Evolutionary conservation across 2,888 invertebrate genomes (phyloP).

Genomic region (Tipula lateralis): DNA sequence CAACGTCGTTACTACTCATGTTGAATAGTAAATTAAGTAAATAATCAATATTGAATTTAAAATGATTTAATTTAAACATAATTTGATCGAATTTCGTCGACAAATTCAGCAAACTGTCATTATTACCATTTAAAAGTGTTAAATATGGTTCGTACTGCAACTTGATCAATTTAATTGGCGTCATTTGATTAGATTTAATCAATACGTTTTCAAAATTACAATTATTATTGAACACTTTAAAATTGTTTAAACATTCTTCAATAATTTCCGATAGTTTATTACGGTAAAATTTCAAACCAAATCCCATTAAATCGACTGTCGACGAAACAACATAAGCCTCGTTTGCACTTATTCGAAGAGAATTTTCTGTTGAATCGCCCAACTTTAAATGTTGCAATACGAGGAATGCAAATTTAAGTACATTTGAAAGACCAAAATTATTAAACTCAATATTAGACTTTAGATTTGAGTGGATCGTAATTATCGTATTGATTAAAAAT

Average conservation of each 20-base stretch:
- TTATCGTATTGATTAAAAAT: conserved; percentile 49
- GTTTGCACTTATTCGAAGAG: conserved; percentile 46
- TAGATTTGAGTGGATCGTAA: conserved; percentile 50
- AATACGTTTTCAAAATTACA: conserved; percentile 41
- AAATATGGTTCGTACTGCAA: conserved; percentile 43
- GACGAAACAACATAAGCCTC: conserved; percentile 48
- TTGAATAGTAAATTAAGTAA: conserved; percentile 50
- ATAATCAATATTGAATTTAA: conserved; percentile 36
- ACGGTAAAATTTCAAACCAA: conserved; percentile 45
- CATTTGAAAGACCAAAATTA: conserved; percentile 44
- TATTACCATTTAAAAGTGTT: conserved; percentile 37
- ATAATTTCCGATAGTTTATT: conserved; percentile 45
- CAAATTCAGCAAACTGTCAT: conserved; percentile 38
- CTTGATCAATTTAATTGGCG: conserved; percentile 41
- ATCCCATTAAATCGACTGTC: conserved; percentile 45
- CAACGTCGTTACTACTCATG: conserved; percentile 44
- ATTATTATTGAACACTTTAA: conserved; percentile 26
- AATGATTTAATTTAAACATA: not conserved
- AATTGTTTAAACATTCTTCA: conserved; percentile 36
- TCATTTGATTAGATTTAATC: conserved; percentile 41
- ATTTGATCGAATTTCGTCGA: conserved; percentile 35
- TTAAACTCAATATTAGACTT: conserved; percentile 44
- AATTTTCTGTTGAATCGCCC: conserved; percentile 42
- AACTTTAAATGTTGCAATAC: conserved; percentile 43
- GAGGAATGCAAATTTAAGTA: conserved; percentile 45